Conservation (phyloP, 2,888 invertebrate genomes). For the Lobophora halterata region DNA sequence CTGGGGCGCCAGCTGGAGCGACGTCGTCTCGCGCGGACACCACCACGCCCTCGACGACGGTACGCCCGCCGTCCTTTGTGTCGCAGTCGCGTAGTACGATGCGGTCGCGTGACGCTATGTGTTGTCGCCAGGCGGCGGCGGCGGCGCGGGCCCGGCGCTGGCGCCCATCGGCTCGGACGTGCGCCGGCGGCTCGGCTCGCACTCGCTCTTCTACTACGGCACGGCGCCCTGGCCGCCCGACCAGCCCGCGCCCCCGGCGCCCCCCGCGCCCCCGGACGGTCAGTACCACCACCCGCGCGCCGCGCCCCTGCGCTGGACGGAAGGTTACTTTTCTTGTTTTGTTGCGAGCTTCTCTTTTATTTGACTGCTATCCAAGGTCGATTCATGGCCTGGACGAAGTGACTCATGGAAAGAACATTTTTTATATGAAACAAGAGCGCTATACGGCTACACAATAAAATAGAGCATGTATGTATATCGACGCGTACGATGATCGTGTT, state of each 20-base stretch:
- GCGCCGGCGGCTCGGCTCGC: slow-evolving; percentile 42
- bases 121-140: slow-evolving; percentile 12
- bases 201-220: slow-evolving; percentile 81
- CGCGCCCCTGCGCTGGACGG: slow-evolving; percentile 6
- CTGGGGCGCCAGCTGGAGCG: slow-evolving; percentile 62
- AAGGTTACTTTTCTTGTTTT: slow-evolving; percentile 13
- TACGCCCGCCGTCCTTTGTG: slow-evolving; percentile 21
- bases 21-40: slow-evolving; percentile 54
- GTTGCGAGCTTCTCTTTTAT: slow-evolving; percentile 1
- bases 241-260: slow-evolving; percentile 5
- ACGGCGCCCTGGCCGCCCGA: slow-evolving; percentile 28
- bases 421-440: neutral
- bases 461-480: too few species aligned
- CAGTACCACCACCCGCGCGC: slow-evolving; percentile 29
- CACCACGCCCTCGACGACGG: slow-evolving; percentile 15
- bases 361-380: neutral
- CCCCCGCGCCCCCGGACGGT: slow-evolving; percentile 29
- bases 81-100: slow-evolving; percentile 23
- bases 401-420: too few species aligned
- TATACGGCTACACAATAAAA: too few species aligned
- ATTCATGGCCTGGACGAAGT: neutral
- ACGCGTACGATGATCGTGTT: neutral
- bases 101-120: slow-evolving; percentile 1
- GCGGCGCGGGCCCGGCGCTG: slow-evolving; percentile 38
- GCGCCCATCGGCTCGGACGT: slow-evolving; percentile 65